Evolutionary conservation across 1,140 invertebrate genomes (phyloP).

Genomic region (Telenomus remus): DNA sequence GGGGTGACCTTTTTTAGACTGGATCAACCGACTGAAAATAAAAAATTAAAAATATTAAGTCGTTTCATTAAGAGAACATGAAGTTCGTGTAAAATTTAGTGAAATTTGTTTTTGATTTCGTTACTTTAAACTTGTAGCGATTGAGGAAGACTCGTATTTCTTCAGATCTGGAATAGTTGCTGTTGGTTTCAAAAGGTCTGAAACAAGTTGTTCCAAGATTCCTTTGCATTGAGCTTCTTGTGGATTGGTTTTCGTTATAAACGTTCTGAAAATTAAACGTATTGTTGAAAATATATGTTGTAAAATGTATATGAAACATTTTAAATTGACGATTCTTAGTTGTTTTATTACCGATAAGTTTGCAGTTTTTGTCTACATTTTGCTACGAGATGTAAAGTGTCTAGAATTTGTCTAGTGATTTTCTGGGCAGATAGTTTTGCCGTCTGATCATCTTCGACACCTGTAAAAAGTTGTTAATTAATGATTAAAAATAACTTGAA

Average conservation of each 20-base stretch:
- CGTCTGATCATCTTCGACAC: constrained; percentile 55
- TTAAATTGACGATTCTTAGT: constrained; percentile 24
- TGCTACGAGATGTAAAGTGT: constrained; percentile 62
- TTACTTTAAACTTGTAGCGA: constrained; percentile 73
- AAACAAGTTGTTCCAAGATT: constrained; percentile 75
- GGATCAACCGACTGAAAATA: constrained; percentile 67
- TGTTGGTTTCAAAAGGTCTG: constrained; percentile 74
- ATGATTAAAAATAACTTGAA: constrained; percentile 8
- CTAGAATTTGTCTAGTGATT: constrained; percentile 63
- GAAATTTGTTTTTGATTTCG: constrained; percentile 1
- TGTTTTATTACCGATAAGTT: constrained; percentile 70
- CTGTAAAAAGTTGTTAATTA: constrained; percentile 43
- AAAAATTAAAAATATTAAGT: background rate
- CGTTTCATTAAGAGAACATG: too few relatives aligned
- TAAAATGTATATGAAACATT: constrained; percentile 12
- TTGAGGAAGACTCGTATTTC: constrained; percentile 71
- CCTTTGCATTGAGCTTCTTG: constrained; percentile 72
- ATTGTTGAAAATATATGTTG: constrained; percentile 6
- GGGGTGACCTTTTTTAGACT: constrained; percentile 72
- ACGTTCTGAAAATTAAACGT: constrained; percentile 53
- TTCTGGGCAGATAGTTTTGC: constrained; percentile 59
- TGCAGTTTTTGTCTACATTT: constrained; percentile 62
- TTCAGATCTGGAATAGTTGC: constrained; percentile 75
- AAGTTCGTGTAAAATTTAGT: too few relatives aligned
- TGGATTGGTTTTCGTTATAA: constrained; percentile 63